Evolutionary conservation across 2,113 vertebrate genomes (phyloP).

Genomic region (Oncorhynchus keta): DNA sequence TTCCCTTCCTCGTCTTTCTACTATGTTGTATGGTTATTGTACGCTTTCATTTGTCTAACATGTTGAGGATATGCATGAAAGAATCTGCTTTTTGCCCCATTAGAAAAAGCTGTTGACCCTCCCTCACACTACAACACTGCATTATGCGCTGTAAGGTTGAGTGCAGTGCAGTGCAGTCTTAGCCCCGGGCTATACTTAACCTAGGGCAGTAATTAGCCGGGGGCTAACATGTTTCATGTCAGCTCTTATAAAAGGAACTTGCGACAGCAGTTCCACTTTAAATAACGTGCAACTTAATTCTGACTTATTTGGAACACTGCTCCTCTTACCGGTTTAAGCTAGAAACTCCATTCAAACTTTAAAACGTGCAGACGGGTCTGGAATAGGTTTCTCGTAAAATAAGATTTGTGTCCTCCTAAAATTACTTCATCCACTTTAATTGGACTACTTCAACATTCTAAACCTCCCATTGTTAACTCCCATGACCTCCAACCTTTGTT

Average conservation of each 20-base stretch:
- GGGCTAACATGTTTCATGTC: background rate
- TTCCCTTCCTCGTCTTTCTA: too few species aligned
- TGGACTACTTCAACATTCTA: too few species aligned
- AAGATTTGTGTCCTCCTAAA: too few species aligned
- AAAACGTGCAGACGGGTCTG: too few species aligned
- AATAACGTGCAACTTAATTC: too few species aligned
- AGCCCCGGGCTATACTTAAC: background rate
- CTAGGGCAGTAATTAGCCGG: background rate
- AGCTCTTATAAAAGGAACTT: background rate
- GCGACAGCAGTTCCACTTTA: background rate
- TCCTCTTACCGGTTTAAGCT: background rate
- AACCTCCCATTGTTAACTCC: too few species aligned
- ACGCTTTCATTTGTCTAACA: constrained; percentile 14
- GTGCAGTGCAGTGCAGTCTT: background rate
- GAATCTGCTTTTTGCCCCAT: background rate
- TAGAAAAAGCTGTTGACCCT: background rate
- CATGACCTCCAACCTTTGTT: too few species aligned
- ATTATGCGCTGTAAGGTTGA: background rate
- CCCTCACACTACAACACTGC: background rate
- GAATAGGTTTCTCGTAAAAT: too few species aligned
- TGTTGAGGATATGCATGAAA: background rate
- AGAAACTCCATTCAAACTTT: too few species aligned
- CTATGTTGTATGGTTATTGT: constrained; percentile 7
- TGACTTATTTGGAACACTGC: background rate
- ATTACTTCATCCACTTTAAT: too few species aligned